Evolutionary conservation across 64 coral and sea anemone genomes (phyloP).

Genomic region (Dendrophyllia cribrosa): DNA sequence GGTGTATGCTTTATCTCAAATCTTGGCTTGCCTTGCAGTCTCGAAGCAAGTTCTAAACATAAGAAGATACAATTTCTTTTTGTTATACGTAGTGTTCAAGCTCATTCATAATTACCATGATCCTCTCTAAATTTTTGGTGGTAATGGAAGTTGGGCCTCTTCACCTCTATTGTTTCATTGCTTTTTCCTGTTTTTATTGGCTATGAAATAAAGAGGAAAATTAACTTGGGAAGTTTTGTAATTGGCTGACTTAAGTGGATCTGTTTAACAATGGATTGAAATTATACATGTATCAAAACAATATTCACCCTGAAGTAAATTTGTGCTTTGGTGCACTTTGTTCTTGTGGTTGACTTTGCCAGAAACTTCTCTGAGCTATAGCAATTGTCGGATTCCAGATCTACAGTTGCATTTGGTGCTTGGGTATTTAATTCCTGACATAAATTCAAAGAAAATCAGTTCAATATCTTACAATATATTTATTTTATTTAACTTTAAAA

Average conservation of each 20-base stretch:
- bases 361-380: not conserved
- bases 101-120: not conserved
- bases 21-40: constrained; percentile 51
- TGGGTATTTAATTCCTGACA: too few relatives aligned
- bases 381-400: not conserved
- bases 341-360: not conserved
- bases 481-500: not conserved
- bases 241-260: not conserved
- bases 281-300: not conserved
- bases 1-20: constrained; percentile 26
- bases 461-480: not conserved
- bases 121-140: constrained; percentile 1
- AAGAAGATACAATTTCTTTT: not conserved
- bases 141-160: not conserved
- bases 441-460: too few relatives aligned
- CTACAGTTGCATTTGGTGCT: not conserved
- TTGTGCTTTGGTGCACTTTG: too few relatives aligned
- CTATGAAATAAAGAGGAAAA: not conserved
- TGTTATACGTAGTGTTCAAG: not conserved
- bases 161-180: not conserved
- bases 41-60: constrained; percentile 45
- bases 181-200: not conserved
- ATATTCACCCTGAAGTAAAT: too few relatives aligned
- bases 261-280: too few relatives aligned
- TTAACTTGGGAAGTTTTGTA: not conserved